Evolutionary conservation across 2,113 vertebrate genomes (phyloP).

Genomic region (Heloderma charlesbogerti): DNA sequence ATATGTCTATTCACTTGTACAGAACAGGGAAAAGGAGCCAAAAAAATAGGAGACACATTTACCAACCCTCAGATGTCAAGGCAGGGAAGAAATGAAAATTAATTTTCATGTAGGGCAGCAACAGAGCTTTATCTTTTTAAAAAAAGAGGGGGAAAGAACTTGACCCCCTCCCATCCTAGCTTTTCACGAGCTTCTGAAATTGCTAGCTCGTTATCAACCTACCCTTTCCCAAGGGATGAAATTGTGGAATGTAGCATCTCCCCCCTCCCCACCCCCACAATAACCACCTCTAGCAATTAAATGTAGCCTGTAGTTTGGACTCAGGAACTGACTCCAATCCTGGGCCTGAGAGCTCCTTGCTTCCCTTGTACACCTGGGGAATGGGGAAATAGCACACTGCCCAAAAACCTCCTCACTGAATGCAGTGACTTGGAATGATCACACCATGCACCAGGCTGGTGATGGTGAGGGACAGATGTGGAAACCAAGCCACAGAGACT

Average conservation of each 20-base stretch:
- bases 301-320: not conserved
- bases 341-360: not conserved
- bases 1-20: too few relatives aligned
- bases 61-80: not conserved
- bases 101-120: not conserved
- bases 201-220: not conserved
- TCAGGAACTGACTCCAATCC: not conserved
- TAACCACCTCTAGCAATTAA: not conserved
- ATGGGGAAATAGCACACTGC: not conserved
- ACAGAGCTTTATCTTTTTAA: not conserved
- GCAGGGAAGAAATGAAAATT: not conserved
- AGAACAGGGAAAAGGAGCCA: not conserved
- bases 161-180: not conserved
- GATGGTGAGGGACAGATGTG: not conserved
- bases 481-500: not conserved
- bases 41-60: not conserved
- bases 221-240: too few relatives aligned
- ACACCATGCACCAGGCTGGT: not conserved
- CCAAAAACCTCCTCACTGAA: not conserved
- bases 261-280: not conserved
- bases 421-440: not conserved
- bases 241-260: not conserved
- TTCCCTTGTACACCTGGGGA: too few relatives aligned
- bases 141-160: not conserved
- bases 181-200: not conserved